Conservation (phyloP, 2,113 vertebrate species). For the Genyomyrus donnyi region DNA sequence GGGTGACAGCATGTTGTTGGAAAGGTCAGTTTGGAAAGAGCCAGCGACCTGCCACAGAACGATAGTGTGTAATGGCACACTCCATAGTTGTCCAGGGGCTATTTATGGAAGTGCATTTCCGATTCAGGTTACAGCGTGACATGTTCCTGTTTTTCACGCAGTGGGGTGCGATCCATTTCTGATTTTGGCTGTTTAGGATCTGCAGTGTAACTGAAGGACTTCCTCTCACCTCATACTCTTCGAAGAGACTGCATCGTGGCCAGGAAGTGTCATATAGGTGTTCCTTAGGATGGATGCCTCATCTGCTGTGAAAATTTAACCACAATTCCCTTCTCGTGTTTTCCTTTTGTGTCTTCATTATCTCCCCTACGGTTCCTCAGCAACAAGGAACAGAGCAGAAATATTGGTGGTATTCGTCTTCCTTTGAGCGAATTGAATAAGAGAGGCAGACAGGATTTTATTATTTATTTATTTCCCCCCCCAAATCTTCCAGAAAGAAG, state of each 20-base stretch:
- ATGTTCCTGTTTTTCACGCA: not conserved
- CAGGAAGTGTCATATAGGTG: not conserved
- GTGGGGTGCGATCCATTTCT: not conserved
- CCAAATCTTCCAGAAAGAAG: not conserved
- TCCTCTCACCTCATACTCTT: not conserved
- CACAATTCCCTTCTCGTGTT: not conserved
- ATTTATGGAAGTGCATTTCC: not conserved
- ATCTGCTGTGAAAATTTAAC: not conserved
- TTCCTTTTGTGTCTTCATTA: not conserved
- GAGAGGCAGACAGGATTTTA: not conserved
- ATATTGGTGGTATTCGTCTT: not conserved
- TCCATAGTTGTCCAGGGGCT: not conserved
- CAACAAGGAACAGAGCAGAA: not conserved
- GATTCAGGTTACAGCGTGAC: slow-evolving; percentile 3
- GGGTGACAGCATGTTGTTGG: not conserved
- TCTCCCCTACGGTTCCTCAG: not conserved
- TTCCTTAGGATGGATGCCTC: not conserved
- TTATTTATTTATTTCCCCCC: not conserved
- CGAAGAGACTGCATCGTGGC: not conserved
- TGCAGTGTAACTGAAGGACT: not conserved
- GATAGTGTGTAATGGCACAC: not conserved
- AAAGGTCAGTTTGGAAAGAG: slow-evolving; percentile 8
- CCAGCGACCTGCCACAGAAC: not conserved
- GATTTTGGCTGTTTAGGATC: not conserved
- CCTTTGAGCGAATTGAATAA: not conserved